Conservation (phyloP, 2,888 invertebrate species). For the Alsophila aescularia region DNA sequence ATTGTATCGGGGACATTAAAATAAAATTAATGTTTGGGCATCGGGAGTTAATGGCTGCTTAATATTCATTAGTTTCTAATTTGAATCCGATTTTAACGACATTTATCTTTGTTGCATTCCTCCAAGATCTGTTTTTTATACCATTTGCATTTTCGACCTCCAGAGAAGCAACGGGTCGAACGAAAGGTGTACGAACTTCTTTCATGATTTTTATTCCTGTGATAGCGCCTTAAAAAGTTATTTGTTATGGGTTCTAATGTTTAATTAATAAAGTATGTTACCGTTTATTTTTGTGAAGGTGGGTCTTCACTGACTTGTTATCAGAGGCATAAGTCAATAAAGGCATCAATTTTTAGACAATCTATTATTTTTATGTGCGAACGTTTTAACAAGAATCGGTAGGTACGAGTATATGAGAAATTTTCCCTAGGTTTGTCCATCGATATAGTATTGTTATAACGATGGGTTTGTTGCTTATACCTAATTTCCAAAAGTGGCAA, state of each 20-base stretch:
- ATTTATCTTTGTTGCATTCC: constrained; percentile 34
- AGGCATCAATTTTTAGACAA: too few species aligned
- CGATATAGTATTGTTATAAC: too few species aligned
- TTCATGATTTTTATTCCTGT: constrained; percentile 67
- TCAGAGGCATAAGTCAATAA: too few species aligned
- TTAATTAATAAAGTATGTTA: constrained; percentile 42
- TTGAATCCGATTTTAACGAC: constrained; percentile 32
- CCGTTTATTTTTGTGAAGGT: constrained; percentile 40
- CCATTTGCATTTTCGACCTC: constrained; percentile 42
- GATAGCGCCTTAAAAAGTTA: constrained; percentile 63
- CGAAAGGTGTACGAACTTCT: constrained; percentile 45
- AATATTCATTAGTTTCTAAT: constrained; percentile 39
- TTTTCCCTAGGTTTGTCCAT: too few species aligned
- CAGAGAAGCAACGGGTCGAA: constrained; percentile 36
- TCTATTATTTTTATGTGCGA: too few species aligned
- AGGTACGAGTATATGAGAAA: too few species aligned
- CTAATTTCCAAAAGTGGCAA: not conserved
- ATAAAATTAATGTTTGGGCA: constrained; percentile 36
- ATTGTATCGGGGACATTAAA: constrained; percentile 36
- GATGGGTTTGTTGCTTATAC: too few species aligned
- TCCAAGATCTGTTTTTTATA: constrained; percentile 30
- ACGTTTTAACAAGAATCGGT: too few species aligned
- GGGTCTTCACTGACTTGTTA: constrained; percentile 31
- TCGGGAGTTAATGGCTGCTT: constrained; percentile 33
- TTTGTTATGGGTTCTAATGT: constrained; percentile 42